Evolutionary conservation across 1,140 invertebrate genomes (phyloP).

Genomic region (Cydia fagiglandana): DNA sequence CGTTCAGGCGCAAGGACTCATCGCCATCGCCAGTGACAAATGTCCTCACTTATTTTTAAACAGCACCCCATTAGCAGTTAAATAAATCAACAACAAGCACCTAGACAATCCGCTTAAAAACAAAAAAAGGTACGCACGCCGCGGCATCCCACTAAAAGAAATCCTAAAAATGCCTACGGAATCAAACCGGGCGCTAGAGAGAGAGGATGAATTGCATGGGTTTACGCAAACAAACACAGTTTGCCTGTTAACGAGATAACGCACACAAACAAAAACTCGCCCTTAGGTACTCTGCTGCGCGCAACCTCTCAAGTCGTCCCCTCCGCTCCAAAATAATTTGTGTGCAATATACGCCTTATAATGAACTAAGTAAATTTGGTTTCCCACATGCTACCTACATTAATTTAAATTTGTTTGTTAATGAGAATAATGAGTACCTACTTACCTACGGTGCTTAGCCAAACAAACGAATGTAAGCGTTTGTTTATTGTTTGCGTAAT

Average conservation of each 20-base stretch:
- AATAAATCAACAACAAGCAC: constrained; percentile 14
- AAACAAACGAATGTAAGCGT: background rate
- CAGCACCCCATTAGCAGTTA: constrained; percentile 12
- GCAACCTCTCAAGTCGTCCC: constrained; percentile 5
- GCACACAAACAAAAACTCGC: constrained; percentile 28
- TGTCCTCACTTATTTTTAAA: background rate
- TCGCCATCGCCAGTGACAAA: background rate
- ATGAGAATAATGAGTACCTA: background rate
- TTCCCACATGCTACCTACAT: constrained; percentile 4
- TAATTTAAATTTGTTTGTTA: constrained; percentile 7
- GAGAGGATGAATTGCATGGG: constrained; percentile 49
- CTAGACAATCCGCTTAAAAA: background rate
- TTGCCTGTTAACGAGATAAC: constrained; percentile 25
- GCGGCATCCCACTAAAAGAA: constrained; percentile 17
- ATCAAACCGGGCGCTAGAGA: constrained; percentile 35
- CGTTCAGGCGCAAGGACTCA: background rate
- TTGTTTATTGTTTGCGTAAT: background rate
- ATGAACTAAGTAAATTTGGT: constrained; percentile 22
- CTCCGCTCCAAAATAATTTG: constrained; percentile 24
- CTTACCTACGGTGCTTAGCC: background rate
- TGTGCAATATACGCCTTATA: constrained; percentile 18
- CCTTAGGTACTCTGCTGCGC: constrained; percentile 15
- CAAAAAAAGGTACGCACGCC: constrained; percentile 1
- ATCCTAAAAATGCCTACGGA: constrained; percentile 12
- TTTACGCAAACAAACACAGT: constrained; percentile 32